Conservation (phyloP, 2,888 invertebrate genomes). For the Xylota sylvarum region DNA sequence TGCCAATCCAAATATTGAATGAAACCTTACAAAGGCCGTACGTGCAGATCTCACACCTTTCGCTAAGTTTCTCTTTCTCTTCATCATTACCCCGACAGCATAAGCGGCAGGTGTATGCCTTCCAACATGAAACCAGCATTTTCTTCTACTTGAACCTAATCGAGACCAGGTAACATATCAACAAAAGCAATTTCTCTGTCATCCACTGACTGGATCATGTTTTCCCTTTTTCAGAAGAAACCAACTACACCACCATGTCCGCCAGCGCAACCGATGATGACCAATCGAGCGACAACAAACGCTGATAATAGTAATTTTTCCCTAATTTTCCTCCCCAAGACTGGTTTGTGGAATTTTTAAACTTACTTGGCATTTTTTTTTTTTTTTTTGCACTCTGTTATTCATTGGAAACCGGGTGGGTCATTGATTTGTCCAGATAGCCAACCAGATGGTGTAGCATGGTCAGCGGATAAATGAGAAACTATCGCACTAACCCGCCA, state of each 20-base stretch:
- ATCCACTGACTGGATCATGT: constrained; percentile 43
- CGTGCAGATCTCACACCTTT: constrained; percentile 46
- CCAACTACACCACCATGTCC: background rate
- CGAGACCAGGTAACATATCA: constrained; percentile 45
- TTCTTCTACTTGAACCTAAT: constrained; percentile 52
- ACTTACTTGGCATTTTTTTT: constrained; percentile 49
- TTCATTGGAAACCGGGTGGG: constrained; percentile 70
- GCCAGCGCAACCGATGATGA: background rate
- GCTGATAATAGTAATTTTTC: constrained; percentile 66
- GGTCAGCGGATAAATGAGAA: constrained; percentile 37
- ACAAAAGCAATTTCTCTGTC: constrained; percentile 45
- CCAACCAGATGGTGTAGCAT: constrained; percentile 62
- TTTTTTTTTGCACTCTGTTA: constrained; percentile 25
- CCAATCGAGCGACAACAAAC: constrained; percentile 54
- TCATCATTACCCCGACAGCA: constrained; percentile 1
- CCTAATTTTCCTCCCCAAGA: constrained; percentile 54
- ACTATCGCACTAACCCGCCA: constrained; percentile 1
- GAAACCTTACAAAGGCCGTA: constrained; percentile 2
- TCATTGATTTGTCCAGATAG: constrained; percentile 64
- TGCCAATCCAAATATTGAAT: background rate
- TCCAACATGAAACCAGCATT: constrained; percentile 10
- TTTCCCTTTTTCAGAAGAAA: constrained; percentile 56
- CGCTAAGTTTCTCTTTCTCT: constrained; percentile 43
- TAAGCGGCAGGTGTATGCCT: constrained; percentile 21
- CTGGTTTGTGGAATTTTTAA: constrained; percentile 60